Conservation (phyloP, 1,140 invertebrate genomes). For the Ceratina calcarata region DNA sequence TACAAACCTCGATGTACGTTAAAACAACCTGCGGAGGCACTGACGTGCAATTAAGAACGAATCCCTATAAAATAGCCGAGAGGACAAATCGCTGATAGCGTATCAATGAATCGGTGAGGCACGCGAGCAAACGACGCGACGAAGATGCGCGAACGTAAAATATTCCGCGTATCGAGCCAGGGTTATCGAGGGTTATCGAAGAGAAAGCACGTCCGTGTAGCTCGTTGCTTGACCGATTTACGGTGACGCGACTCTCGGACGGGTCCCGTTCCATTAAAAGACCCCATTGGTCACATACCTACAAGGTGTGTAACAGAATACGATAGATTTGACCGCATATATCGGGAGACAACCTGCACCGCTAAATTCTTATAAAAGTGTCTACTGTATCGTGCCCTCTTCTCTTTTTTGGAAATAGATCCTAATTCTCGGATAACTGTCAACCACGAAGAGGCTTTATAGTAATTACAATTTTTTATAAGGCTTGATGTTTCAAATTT, state of each 20-base stretch:
- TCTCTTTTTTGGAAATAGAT: no score
- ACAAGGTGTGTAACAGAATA: constrained; percentile 3
- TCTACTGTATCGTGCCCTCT: no score
- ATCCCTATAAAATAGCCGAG: constrained; percentile 9
- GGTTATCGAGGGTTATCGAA: constrained; percentile 49
- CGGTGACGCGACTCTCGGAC: constrained; percentile 20
- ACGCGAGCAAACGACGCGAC: constrained; percentile 4
- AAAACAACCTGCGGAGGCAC: neutral
- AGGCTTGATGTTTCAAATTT: no score
- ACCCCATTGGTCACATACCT: neutral
- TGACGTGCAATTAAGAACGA: constrained; percentile 12
- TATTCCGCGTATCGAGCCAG: constrained; percentile 23
- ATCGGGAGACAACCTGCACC: no score
- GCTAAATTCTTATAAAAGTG: no score
- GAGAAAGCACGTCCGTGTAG: constrained; percentile 40
- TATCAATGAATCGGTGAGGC: constrained; percentile 29
- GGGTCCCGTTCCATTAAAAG: constrained; percentile 34
- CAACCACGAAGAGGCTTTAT: no score
- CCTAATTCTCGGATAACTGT: no score
- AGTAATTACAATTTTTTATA: no score
- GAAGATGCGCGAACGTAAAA: constrained; percentile 33
- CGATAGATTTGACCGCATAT: neutral
- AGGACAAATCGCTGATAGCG: constrained; percentile 22
- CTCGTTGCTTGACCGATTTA: constrained; percentile 45
- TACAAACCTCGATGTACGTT: neutral